Base-by-base conservation (phyloP, 2,888 invertebrate species). In the Cephus sareptanus region DNA sequence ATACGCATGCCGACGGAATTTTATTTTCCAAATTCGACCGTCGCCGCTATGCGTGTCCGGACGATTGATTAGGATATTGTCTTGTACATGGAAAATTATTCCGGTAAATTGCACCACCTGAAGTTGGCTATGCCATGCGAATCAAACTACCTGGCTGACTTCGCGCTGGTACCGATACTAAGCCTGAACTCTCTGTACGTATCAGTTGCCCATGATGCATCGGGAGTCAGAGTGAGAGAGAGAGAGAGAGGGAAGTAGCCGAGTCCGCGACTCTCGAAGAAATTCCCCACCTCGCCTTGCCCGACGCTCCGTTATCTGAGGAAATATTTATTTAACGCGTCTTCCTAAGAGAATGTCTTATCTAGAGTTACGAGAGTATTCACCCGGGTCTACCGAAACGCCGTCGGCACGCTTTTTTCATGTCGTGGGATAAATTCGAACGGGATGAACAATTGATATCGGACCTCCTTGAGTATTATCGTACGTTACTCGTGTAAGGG, bases 361-460 rank as follows among this genome's bases (percentile, higher is more conserved):
- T 74, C 74, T n/a, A 74, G 74, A 74, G 74, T 74, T 74, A 74
- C 74, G 74, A 74, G 74, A 74, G 74, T 74, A 74, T 74, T 74
- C 74, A 74, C 74, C 74, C 74, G 74, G 34, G n/a, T 74, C 74
- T 35, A 35, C 74, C 74, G 74, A 74, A 74, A 34, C 74, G 74
- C 35, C 74, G 74, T 30, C 34, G 74, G 30, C 31, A 71, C 34
- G 74, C 74, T 35, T 74, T 35, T 74, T 74, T 11, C 74, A 30
- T 30, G 37, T 30, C 34, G 34, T 33, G 34, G 74, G 35, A 74
- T 34, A 71, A 71, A 71, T 71, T 71, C 71, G 30, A 31, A 34
- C 71, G 33, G 33, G 31, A 71, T 11, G 71, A 71, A 71, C 71
- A 34, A 71, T 71, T 12, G 33, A 71, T 71, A 71, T 71, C 34